phyloP scores from a whole-genome alignment of 2,797 vertebrate species.

The Furcifer pardalis region DNA sequence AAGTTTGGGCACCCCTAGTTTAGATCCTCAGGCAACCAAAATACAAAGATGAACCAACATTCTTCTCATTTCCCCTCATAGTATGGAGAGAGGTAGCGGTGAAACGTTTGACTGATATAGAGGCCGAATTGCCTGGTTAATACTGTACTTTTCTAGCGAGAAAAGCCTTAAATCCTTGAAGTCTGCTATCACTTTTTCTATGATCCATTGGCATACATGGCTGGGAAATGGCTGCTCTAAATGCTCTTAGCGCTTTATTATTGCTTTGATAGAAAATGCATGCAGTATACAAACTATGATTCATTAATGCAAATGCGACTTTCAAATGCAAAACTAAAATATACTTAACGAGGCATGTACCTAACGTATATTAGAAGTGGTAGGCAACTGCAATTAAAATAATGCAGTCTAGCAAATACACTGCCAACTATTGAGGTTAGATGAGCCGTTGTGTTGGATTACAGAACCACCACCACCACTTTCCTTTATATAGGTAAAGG shows the following conservation, averaged over 20 bases:
- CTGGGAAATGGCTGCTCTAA: background rate
- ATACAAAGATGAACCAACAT: background rate
- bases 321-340: constrained; percentile 8
- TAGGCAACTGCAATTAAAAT: background rate
- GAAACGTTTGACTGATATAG: background rate
- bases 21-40: background rate
- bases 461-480: too few species aligned
- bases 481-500: too few species aligned
- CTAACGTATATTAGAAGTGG: background rate
- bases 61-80: background rate
- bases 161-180: background rate
- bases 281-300: background rate
- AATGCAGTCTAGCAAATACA: background rate
- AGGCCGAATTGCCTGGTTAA: background rate
- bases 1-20: too few species aligned
- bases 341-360: background rate
- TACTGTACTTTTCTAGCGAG: background rate
- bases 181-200: background rate
- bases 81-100: background rate
- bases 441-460: background rate
- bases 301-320: constrained; percentile 1
- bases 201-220: background rate
- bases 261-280: background rate
- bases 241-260: background rate
- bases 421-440: background rate